These are phyloP conservation scores for Pediacus dermestoides DNA, from an alignment of 2,888 invertebrate species.

Conservation along the genomic window DNA sequence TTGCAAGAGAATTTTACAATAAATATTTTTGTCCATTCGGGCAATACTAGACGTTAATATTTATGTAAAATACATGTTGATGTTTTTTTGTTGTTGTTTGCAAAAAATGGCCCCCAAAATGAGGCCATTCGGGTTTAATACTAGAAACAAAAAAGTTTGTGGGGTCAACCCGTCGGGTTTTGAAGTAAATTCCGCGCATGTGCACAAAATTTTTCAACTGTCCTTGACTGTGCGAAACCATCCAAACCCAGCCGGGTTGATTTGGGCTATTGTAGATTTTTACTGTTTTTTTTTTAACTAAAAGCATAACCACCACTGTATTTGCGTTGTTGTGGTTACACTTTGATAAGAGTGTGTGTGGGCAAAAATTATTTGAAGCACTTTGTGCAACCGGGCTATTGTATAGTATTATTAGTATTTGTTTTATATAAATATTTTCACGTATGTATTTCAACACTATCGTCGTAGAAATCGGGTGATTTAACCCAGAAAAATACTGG, in stretches of 20 bases:
- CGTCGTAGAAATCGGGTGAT: background rate
- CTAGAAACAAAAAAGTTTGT: no score
- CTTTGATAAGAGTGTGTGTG: conserved; percentile 33
- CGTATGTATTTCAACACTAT: conserved; percentile 7
- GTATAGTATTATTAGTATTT: conserved; percentile 37
- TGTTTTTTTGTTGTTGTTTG: conserved; percentile 4
- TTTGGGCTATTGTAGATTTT: conserved; percentile 49
- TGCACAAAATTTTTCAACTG: no score
- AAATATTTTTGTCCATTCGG: conserved; percentile 52
- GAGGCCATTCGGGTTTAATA: no score
- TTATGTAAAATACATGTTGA: conserved; percentile 50
- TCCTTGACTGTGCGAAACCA: no score
- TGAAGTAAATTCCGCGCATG: no score
- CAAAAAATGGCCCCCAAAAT: no score
- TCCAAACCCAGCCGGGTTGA: conserved; percentile 35
- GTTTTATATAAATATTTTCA: conserved; percentile 36
- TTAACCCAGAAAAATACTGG: no score
- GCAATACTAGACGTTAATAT: conserved; percentile 49
- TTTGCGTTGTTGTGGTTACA: conserved; percentile 37
- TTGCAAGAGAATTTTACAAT: conserved; percentile 53
- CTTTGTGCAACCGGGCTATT: conserved; percentile 53
- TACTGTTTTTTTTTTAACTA: no score
- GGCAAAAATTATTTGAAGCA: conserved; percentile 50
- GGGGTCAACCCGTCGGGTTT: no score
- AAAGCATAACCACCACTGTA: no score